phyloP scores from a whole-genome alignment of 2,888 invertebrate genomes.

The Macropis europaea region DNA sequence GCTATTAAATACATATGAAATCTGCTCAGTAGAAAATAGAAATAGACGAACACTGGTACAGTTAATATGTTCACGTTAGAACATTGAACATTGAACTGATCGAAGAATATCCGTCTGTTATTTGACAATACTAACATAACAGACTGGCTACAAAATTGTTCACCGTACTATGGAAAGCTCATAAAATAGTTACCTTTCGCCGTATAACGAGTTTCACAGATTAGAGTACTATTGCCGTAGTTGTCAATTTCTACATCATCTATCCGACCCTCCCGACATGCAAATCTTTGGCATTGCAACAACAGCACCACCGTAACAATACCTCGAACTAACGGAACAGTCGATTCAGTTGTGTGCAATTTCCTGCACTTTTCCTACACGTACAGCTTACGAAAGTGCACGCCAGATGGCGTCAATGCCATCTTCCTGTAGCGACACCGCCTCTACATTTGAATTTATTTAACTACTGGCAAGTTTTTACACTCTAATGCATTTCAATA shows the following conservation, averaged over 20 bases:
- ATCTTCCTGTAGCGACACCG: too few species aligned
- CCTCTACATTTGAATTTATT: too few species aligned
- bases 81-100: conserved; percentile 10
- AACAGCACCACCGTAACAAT: conserved; percentile 36
- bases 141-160: not conserved
- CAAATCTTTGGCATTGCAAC: conserved; percentile 38
- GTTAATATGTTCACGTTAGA: conserved; percentile 19
- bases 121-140: conserved; percentile 4
- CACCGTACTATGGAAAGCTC: not conserved
- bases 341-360: not conserved
- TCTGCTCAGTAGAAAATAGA: not conserved
- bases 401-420: conserved; percentile 18
- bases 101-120: conserved; percentile 25
- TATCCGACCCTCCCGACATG: conserved; percentile 42
- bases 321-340: conserved; percentile 31
- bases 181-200: conserved; percentile 32
- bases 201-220: conserved; percentile 6
- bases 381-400: not conserved
- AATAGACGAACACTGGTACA: not conserved
- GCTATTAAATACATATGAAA: not conserved
- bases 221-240: conserved; percentile 13
- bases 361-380: not conserved
- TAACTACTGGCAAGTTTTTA: too few species aligned
- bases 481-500: too few species aligned
- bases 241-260: conserved; percentile 47